Percentiles rank a stretch among this genome's conserved stretches.
These are phyloP conservation scores for Cherax quadricarinatus DNA, from an alignment of 1,140 invertebrate species.

Conservation along the genomic window DNA sequence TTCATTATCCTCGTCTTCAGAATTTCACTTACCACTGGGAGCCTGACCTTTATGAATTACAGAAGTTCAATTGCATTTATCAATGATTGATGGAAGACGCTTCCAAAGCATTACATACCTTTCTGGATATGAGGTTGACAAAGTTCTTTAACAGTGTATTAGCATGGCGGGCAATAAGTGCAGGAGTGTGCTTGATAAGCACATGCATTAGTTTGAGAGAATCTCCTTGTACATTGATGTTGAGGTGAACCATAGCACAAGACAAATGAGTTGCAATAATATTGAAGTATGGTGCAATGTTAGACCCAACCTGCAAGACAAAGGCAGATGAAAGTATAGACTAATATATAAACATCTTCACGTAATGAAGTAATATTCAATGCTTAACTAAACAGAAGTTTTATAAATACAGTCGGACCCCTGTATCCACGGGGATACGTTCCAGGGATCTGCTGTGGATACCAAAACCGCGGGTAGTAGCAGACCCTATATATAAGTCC, in stretches of 20 bases:
- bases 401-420: too few relatives aligned
- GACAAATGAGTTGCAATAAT: slow-evolving; percentile 86
- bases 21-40: too few relatives aligned
- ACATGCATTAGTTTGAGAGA: slow-evolving; percentile 79
- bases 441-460: too few relatives aligned
- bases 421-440: too few relatives aligned
- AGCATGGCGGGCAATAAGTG: slow-evolving; percentile 45
- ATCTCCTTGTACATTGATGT: slow-evolving; percentile 87
- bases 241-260: slow-evolving; percentile 92
- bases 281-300: slow-evolving; percentile 83
- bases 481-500: too few relatives aligned
- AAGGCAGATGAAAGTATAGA: background rate
- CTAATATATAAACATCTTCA: background rate
- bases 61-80: too few relatives aligned
- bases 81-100: too few relatives aligned
- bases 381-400: too few relatives aligned
- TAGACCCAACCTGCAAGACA: slow-evolving; percentile 75
- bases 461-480: too few relatives aligned
- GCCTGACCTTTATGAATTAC: too few relatives aligned
- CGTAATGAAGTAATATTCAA: too few relatives aligned
- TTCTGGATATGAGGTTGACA: slow-evolving; percentile 54
- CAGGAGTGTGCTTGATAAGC: slow-evolving; percentile 34
- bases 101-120: slow-evolving; percentile 19
- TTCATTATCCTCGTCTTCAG: too few relatives aligned
- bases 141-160: slow-evolving; percentile 51